A percentile compares a stretch with the other conserved stretches of the same genome.
These are phyloP conservation scores for Hirundo rustica DNA, from an alignment of 2,797 vertebrate genomes.

Conservation along the genomic window DNA sequence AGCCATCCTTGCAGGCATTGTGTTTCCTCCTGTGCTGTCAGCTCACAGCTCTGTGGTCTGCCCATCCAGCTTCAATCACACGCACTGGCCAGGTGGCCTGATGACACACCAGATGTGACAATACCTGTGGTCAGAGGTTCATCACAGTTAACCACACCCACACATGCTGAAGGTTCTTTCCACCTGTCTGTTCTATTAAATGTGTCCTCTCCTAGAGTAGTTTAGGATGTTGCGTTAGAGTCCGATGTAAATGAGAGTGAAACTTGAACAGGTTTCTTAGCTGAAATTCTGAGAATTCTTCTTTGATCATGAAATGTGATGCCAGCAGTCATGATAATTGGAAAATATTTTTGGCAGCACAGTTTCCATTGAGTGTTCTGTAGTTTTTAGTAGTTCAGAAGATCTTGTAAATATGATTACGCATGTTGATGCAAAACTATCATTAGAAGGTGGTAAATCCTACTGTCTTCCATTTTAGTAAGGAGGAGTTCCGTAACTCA, in stretches of 20 bases:
- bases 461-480: neutral
- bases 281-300: slow-evolving; percentile 41
- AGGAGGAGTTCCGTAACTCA: neutral
- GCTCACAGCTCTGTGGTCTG: neutral
- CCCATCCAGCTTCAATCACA: neutral
- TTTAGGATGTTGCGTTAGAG: neutral
- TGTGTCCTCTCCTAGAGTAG: neutral
- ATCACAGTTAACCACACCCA: neutral
- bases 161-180: neutral
- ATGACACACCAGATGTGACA: neutral
- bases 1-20: neutral
- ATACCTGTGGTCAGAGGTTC: neutral
- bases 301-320: neutral
- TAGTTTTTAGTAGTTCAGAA: neutral
- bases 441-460: neutral
- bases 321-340: neutral
- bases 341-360: slow-evolving; percentile 25
- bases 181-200: neutral
- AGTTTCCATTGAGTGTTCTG: neutral
- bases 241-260: slow-evolving; percentile 50
- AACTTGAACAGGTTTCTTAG: slow-evolving; percentile 17
- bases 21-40: neutral
- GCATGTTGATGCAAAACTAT: neutral
- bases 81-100: neutral
- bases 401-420: neutral